A percentile compares a stretch with the other conserved stretches of the same genome.
Evolutionary conservation across 2,888 invertebrate species (phyloP).

Genomic region (Cremastinae sp.): DNA sequence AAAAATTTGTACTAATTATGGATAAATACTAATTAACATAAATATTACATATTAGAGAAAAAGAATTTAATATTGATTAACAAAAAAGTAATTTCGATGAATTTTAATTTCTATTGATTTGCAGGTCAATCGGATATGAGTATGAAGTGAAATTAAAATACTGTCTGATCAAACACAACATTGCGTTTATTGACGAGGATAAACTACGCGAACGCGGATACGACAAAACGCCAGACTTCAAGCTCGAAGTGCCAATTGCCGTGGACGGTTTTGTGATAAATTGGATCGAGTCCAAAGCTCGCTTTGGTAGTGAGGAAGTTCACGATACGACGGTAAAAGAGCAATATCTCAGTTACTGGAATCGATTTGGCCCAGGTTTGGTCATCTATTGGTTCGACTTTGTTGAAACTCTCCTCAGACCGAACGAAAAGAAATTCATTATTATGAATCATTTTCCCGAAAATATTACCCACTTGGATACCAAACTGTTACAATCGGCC

Average conservation of each 20-base stretch:
- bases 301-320: constrained; percentile 92
- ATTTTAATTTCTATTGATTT: constrained; percentile 3
- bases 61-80: too few relatives aligned
- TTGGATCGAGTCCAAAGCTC: constrained; percentile 98
- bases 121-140: constrained; percentile 90
- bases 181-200: constrained; percentile 88
- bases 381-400: constrained; percentile 98
- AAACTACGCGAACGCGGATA: constrained; percentile 90
- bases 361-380: constrained; percentile 95
- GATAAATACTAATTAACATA: too few relatives aligned
- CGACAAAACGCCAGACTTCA: constrained; percentile 97
- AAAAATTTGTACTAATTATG: too few relatives aligned
- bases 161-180: constrained; percentile 82
- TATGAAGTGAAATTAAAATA: constrained; percentile 89
- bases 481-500: constrained; percentile 49
- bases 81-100: too few relatives aligned
- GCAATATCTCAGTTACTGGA: constrained; percentile 94
- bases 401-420: constrained; percentile 82
- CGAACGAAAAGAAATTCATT: constrained; percentile 81
- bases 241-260: constrained; percentile 93
- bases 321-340: constrained; percentile 91
- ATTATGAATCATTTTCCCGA: constrained; percentile 85
- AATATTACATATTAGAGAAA: too few relatives aligned
- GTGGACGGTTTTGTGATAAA: constrained; percentile 92
- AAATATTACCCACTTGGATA: constrained; percentile 82